Evolutionary conservation across 2,113 vertebrate genomes (phyloP).

Genomic region (Jaculus jaculus): DNA sequence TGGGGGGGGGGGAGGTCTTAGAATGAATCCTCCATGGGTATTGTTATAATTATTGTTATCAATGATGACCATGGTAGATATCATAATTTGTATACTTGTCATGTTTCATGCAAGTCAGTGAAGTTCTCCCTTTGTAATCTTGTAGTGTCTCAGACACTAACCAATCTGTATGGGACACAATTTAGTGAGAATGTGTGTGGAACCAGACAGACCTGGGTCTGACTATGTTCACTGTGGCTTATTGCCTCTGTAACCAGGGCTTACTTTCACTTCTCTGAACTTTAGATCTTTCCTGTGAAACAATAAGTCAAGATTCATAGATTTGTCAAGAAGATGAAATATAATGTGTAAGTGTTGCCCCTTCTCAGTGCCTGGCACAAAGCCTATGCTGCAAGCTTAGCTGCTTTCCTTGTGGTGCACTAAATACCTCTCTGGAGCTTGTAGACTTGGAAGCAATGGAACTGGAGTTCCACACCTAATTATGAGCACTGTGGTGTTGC

Average conservation of each 20-base stretch:
- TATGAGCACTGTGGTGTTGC: not conserved
- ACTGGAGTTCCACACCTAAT: not conserved
- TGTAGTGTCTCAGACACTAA: not conserved
- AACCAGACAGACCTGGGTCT: not conserved
- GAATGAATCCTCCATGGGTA: not conserved
- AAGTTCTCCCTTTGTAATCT: not conserved
- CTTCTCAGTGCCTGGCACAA: not conserved
- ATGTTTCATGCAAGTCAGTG: not conserved
- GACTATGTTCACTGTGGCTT: not conserved
- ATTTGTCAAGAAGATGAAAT: not conserved
- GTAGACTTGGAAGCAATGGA: not conserved
- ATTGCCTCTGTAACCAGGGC: not conserved
- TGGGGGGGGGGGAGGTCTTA: no score
- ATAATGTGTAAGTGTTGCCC: not conserved
- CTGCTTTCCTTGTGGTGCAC: not conserved
- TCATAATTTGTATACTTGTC: not conserved
- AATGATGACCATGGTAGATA: not conserved
- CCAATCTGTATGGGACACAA: not conserved
- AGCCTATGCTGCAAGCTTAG: not conserved
- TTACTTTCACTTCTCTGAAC: not conserved
- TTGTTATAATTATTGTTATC: not conserved
- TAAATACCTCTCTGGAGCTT: not conserved
- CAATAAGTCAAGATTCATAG: not conserved
- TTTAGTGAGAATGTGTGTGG: accelerated
- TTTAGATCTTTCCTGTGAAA: not conserved